A percentile compares a stretch with the other conserved stretches of the same genome.
Conservation (phyloP, 2,888 invertebrate species). For the Frankliniella intonsa region DNA sequence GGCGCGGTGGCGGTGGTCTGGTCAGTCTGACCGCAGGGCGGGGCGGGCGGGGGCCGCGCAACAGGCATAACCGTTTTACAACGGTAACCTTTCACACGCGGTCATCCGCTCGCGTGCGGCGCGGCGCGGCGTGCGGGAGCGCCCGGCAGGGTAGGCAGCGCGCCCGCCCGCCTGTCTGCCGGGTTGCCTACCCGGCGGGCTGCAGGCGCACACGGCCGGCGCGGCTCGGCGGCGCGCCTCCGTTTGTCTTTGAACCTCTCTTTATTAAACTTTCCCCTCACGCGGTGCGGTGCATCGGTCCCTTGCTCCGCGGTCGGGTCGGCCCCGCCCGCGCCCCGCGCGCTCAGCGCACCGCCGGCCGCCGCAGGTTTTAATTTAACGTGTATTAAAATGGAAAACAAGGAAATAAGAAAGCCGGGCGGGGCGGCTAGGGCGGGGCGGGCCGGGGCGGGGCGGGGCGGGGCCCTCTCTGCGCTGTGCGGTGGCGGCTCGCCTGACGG, state of each 20-base stretch:
- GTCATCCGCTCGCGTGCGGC: background rate
- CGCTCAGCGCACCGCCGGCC: no score
- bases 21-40: background rate
- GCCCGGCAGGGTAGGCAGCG: no score
- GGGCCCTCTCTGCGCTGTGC: background rate
- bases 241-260: no score
- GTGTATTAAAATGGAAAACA: slow-evolving; percentile 10
- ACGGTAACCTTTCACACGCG: background rate
- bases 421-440: background rate
- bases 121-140: background rate
- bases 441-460: background rate
- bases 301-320: background rate
- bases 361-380: slow-evolving; percentile 10
- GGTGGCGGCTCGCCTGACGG: background rate
- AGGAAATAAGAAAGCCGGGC: background rate
- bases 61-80: background rate
- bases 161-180: no score
- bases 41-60: background rate
- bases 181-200: no score
- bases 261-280: no score
- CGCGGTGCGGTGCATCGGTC: no score
- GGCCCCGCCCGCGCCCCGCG: background rate
- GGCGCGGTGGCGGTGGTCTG: background rate
- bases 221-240: no score
- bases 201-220: no score